Base-by-base conservation (phyloP, 2,113 vertebrate species). In the Microtus oregoni region DNA sequence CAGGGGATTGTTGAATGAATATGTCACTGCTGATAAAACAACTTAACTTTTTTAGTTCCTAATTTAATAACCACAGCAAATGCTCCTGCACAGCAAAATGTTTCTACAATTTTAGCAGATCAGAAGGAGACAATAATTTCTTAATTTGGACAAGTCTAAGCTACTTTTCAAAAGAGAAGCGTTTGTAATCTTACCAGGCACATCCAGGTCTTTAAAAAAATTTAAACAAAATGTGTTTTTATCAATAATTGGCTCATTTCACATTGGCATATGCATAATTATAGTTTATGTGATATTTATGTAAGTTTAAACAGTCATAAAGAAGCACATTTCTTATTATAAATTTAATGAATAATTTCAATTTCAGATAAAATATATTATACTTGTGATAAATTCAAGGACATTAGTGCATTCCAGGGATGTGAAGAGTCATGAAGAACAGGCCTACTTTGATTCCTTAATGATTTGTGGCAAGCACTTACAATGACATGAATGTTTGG, bases 371-470 rank as follows among this genome's bases (percentile, higher is more conserved):
- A 19, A n/a, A 19, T 58, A 58, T 58, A 58, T 58, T 58, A 19
- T 7, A 20, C 58, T 7, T 72, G 50, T 91, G 28, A 26, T 28
- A 22, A 73, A 55, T 88, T 95, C 17, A 72, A 9, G 6, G 32
- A 17, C 35, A 63, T 63, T 47, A 63, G 32, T 83, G 50, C 75
- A 44, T 88, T 65, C 6, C 28, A 91, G 3, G 82, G 77, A 86
- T n/a, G 15, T 83, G 12, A 90, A 77, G 50, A 63, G 32, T 72
- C 17, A 38, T 63, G 17, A 0, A 76, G 76, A 93, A 72, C 32
- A 72, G 1, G 19, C 55, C 83, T 88, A 91, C 50, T 65, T 91
- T 82, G 50, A 55, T 91, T 93, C 41, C 86, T 68, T 61, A 89
- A 13, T 67, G 44, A 50, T 50, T 89, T 35, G 83, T 30, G 52